Evolutionary conservation across 2,888 invertebrate species (phyloP).

Genomic region (Cenopis cana): DNA sequence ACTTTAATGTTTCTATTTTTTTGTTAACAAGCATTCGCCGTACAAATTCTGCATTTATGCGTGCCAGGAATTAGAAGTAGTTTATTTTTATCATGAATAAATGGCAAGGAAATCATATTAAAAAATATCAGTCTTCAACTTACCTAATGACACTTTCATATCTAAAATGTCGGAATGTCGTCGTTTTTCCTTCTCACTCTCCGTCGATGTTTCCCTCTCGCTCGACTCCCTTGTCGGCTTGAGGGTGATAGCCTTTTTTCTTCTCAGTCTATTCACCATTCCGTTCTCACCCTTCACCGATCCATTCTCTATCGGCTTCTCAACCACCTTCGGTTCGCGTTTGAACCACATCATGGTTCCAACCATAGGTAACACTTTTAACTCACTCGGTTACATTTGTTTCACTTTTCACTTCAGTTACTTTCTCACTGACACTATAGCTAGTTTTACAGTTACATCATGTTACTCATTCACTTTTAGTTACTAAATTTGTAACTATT

Average conservation of each 20-base stretch:
- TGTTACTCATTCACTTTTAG: constrained; percentile 1
- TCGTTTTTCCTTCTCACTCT: constrained; percentile 78
- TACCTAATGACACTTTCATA: constrained; percentile 77
- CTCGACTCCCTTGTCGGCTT: constrained; percentile 78
- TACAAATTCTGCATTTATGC: background rate
- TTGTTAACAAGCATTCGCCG: constrained; percentile 34
- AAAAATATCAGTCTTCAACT: constrained; percentile 46
- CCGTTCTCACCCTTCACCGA: constrained; percentile 71
- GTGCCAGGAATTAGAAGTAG: background rate
- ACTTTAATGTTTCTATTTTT: background rate
- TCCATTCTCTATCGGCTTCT: constrained; percentile 71
- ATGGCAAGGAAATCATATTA: constrained; percentile 58
- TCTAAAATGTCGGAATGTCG: constrained; percentile 79
- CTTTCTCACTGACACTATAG: constrained; percentile 9
- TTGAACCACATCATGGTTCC: constrained; percentile 82
- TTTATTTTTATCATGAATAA: constrained; percentile 13
- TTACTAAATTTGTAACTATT: constrained; percentile 13
- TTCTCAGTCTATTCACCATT: constrained; percentile 69
- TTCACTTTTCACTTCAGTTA: constrained; percentile 27
- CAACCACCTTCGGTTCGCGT: constrained; percentile 73
- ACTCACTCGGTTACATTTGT: constrained; percentile 27
- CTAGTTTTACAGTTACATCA: constrained; percentile 21
- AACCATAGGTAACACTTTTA: constrained; percentile 48
- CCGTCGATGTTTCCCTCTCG: constrained; percentile 78
- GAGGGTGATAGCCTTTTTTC: constrained; percentile 72